Base-by-base conservation (phyloP, 2,113 vertebrate species). In the Corvus hawaiiensis region DNA sequence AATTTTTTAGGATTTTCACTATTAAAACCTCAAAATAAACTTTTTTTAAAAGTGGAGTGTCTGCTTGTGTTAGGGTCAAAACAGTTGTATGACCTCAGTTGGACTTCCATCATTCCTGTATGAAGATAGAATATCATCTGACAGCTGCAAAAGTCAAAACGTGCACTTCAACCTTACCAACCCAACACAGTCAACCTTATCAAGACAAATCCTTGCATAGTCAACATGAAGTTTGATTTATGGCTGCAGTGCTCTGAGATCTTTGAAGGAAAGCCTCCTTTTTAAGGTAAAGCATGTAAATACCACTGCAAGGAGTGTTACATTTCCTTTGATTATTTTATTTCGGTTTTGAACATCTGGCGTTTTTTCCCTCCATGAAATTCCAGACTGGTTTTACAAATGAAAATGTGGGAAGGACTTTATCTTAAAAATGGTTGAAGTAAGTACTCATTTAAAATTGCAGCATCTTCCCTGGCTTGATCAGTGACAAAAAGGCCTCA, bases 61-160 rank as follows among this genome's bases (percentile, higher is more conserved):
- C 66, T 88, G 7, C 28, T 76, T 88, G 32, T 58, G 21, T 72
- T 46, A 69, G 20, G 62, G 35, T 75, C 49, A 62, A 73, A 89
- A 74, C 26, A 62, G 55, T n/a, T 66, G 24, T 33, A 26, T 55
- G 64, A 63, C 44, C 30, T 75, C 44, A 59, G 43, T 0, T 84
- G 43, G 43, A 74, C 39, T 84, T 78, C 52, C 44, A n/a, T 93
- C 61, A 30, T 67, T 76, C 54, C 28, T 75, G 1, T 54, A 8
- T 16, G 14, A 52, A 17, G 17, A 43, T 51, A 33, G 58, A 88
- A 93, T 43, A 27, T 10, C 32, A 56, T 54, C 33, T 85, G 82
- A 71, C 58, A 94, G 23, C n/a, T 79, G 41, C 41, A 94, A 82
- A 91, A 95, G 77, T 80, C 88, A 90, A 86, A 94, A 55, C 21